phyloP scores from a whole-genome alignment of 2,888 invertebrate genomes.

The Acleris literana region DNA sequence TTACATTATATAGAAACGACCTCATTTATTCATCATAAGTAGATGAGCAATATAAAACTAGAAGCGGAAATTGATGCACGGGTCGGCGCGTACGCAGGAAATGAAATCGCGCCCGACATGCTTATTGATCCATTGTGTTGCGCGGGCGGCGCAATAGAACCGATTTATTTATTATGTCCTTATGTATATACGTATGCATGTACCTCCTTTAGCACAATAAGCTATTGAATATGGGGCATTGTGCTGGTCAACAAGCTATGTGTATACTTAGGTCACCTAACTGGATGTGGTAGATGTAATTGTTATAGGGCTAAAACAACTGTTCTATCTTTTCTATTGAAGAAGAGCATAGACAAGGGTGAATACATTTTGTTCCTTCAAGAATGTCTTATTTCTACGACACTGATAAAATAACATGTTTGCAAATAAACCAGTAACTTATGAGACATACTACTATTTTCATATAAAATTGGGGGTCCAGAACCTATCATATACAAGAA shows the following conservation, averaged over 20 bases:
- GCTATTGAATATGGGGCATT: constrained; percentile 5
- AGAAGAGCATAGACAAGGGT: too few species aligned
- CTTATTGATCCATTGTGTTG: constrained; percentile 68
- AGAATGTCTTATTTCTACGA: too few species aligned
- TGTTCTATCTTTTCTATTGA: too few species aligned
- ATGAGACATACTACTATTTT: too few species aligned
- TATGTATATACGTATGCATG: constrained; percentile 1
- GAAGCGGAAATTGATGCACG: constrained; percentile 70
- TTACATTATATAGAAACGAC: constrained; percentile 36
- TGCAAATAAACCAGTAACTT: too few species aligned
- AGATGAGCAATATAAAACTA: constrained; percentile 47
- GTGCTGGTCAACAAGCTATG: not conserved
- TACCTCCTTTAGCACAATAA: constrained; percentile 7
- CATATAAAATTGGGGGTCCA: too few species aligned
- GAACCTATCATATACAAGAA: too few species aligned
- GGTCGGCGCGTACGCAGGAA: constrained; percentile 78
- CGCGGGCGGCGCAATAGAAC: constrained; percentile 13
- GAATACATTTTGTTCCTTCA: too few species aligned
- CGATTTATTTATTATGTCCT: constrained; percentile 30
- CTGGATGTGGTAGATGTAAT: too few species aligned
- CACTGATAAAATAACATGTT: too few species aligned
- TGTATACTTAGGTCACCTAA: not conserved
- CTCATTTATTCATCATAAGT: constrained; percentile 45
- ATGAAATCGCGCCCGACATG: constrained; percentile 79
- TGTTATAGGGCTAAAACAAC: too few species aligned